A percentile compares a stretch with the other conserved stretches of the same genome.
These are phyloP conservation scores for Trypoxylus dichotomus DNA, from an alignment of 1,140 invertebrate species.

Conservation along the genomic window DNA sequence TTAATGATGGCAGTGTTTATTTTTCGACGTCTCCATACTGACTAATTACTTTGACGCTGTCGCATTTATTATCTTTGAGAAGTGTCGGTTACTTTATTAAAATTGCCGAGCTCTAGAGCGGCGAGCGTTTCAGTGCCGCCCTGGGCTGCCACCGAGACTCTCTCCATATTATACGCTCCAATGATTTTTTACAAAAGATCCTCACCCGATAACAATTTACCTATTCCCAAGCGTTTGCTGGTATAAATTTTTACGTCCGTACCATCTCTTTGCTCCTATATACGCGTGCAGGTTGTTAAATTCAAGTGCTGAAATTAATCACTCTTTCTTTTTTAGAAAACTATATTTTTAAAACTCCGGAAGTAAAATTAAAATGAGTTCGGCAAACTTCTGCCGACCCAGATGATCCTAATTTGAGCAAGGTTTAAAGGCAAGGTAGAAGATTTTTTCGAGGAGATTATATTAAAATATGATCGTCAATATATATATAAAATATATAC, in stretches of 20 bases:
- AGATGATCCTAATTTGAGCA: not conserved
- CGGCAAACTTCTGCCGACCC: not conserved
- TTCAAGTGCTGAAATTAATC: not conserved
- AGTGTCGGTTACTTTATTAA: conserved; percentile 19
- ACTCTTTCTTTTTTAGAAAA: not conserved
- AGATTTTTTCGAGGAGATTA: not conserved
- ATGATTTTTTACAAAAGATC: not conserved
- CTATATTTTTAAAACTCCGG: not conserved
- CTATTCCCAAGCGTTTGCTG: not conserved
- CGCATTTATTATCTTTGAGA: conserved; percentile 21
- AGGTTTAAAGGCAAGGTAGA: not conserved
- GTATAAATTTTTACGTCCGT: not conserved
- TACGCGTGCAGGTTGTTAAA: not conserved
- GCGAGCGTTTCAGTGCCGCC: not conserved
- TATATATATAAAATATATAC: not conserved
- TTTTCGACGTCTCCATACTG: conserved; percentile 14
- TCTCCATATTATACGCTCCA: not conserved
- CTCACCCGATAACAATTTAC: not conserved
- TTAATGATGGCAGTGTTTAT: conserved; percentile 13
- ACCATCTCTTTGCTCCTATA: not conserved
- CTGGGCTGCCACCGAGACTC: not conserved
- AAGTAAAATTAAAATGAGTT: not conserved
- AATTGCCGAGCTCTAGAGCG: conserved; percentile 6
- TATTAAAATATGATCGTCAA: not conserved
- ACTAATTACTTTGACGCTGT: conserved; percentile 11